Evolutionary conservation across 2,888 invertebrate genomes (phyloP), one percentile per base, ranked within the genome.

Genomic region (Diaprepes abbreviatus): DNA sequence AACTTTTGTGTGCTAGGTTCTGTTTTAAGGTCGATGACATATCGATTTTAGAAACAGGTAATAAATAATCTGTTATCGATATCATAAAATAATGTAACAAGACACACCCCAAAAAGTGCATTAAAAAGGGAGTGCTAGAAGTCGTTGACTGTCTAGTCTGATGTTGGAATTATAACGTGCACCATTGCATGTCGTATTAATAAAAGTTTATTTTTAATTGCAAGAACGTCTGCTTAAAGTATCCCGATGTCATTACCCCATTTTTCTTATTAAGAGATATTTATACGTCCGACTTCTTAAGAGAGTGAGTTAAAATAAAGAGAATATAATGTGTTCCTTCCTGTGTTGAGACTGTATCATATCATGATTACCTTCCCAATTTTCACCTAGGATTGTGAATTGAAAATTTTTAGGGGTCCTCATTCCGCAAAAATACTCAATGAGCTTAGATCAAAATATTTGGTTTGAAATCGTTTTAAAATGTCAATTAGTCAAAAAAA

Each of bases 191-290:
- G 36, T 50, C 48, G 48, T 24, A 62, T 62, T 33, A 62, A 62
- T 62, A 62, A 62, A 60, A 62, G 62, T 52, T 24, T 62, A 62
- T 62, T 62, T 62, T 62, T 62, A 62, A 62, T 62, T 62, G 24
- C 12, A 9, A 9, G 19, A 3, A 1, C 24, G 21, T 48, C 48
- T 48, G 24, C 6, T 24, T 14, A 12, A 12, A 3, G 12, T 19
- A 24, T 48, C 45, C 1, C 48, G 24, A 24, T 48, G 48, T 24
- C 24, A 28, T 12, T 1, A 35, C 2, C 7, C 36, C 55, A 36
- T 17, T 35, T 54, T 17, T 21, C 17, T 54, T 33, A 52, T 54
- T 35, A n/a, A 50, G 17, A 54, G 7, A 10, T 16, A 54, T 54
- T 54, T 55, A 55, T 55, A 36, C 6, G 16, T 55, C 55, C 17